phyloP scores from a whole-genome alignment of 1,140 invertebrate genomes.

The Tenebrio molitor region DNA sequence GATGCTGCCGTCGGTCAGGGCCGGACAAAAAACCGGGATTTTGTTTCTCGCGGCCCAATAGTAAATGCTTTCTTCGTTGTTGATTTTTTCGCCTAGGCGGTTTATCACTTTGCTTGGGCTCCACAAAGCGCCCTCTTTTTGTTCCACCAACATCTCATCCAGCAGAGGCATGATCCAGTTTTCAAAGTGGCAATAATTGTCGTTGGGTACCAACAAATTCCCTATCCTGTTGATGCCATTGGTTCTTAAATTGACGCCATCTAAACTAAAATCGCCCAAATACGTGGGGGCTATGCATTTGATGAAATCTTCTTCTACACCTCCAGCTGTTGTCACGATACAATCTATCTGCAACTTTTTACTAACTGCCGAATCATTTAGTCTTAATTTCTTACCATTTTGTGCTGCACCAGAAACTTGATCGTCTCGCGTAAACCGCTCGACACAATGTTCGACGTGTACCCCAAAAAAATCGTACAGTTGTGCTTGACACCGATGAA shows the following conservation, averaged over 20 bases:
- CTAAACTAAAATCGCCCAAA: conserved; percentile 90
- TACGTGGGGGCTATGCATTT: conserved; percentile 97
- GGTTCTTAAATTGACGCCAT: conserved; percentile 83
- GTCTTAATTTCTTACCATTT: conserved; percentile 72
- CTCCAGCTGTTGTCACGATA: conserved; percentile 97
- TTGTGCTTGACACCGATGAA: conserved; percentile 83
- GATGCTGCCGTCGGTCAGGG: conserved; percentile 97
- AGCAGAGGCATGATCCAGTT: conserved; percentile 97
- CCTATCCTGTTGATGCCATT: conserved; percentile 97
- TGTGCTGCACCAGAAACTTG: conserved; percentile 90
- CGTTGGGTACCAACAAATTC: conserved; percentile 97
- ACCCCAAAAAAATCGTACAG: conserved; percentile 98
- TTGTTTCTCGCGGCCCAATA: conserved; percentile 99
- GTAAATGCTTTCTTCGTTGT: conserved; percentile 93
- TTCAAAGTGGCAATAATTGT: conserved; percentile 99
- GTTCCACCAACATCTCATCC: conserved; percentile 92
- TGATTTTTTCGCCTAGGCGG: conserved; percentile 90
- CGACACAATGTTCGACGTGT: conserved; percentile 98
- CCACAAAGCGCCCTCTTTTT: conserved; percentile 87
- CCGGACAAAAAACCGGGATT: conserved; percentile 98
- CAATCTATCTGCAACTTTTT: conserved; percentile 83
- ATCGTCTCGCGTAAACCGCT: conserved; percentile 95
- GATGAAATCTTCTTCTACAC: conserved; percentile 99
- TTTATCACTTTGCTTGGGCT: conserved; percentile 93
- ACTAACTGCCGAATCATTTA: conserved; percentile 18